These are phyloP conservation scores for Dinoponera quadriceps DNA, from an alignment of 1,140 invertebrate genomes.

Conservation along the genomic window DNA sequence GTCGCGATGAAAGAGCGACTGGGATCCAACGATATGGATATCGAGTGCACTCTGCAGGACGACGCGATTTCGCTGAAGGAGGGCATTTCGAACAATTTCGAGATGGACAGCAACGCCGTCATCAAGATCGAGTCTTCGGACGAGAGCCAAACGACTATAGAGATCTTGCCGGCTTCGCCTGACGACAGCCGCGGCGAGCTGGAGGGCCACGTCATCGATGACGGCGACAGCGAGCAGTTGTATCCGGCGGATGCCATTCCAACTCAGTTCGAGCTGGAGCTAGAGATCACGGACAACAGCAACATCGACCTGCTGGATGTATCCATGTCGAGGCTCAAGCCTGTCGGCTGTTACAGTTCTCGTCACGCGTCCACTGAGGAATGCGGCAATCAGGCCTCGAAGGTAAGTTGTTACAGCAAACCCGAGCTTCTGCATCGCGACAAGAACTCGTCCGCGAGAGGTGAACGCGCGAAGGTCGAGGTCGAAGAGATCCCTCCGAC, in stretches of 20 bases:
- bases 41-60: constrained; percentile 11
- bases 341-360: not conserved
- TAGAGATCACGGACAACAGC: constrained; percentile 78
- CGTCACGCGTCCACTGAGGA: not conserved
- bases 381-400: not conserved
- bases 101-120: constrained; percentile 70
- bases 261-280: constrained; percentile 79
- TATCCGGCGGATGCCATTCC: constrained; percentile 77
- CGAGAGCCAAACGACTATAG: constrained; percentile 82
- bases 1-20: constrained; percentile 32
- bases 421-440: not conserved
- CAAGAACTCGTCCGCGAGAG: not conserved
- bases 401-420: not conserved
- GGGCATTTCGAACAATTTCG: constrained; percentile 16
- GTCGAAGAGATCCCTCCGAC: not conserved
- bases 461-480: not conserved
- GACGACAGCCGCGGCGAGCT: constrained; percentile 65
- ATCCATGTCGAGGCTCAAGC: constrained; percentile 61
- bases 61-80: constrained; percentile 9
- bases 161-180: constrained; percentile 81
- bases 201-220: constrained; percentile 43
- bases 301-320: constrained; percentile 67
- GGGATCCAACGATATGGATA: constrained; percentile 19
- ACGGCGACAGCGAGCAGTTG: constrained; percentile 66
- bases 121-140: constrained; percentile 83